Base-by-base conservation (phyloP, 2,888 invertebrate species). In the Eudasyphora cyanicolor region DNA sequence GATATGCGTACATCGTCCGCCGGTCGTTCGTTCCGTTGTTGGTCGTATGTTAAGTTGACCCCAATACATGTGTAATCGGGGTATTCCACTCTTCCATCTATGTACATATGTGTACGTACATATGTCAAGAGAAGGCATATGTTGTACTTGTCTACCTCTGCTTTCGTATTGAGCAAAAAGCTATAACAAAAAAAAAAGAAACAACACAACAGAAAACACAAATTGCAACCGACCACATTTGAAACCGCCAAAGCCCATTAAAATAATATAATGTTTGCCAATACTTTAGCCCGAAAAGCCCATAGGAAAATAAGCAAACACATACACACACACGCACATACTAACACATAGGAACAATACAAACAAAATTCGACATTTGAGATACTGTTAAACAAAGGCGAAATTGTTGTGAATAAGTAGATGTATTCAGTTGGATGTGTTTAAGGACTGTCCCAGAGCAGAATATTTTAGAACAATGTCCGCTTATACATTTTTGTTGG, bases 211-310 rank as follows among this genome's bases (percentile, higher is more conserved):
- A 35, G n/a, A n/a, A n/a, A n/a, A 42, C 35, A 24, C 42, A 67
- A 67, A 67, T 67, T 67, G 45, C 70, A 75, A 64, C 38, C 77
- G 75, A 71, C 75, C 80, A 67, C 71, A 73, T 78, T 81, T 78
- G 71, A 32, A 81, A 76, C 81, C 80, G 75, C 78, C 75, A 81
- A 75, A 81, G 70, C 67, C 78, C 80, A 80, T 83, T 83, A 82
- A 76, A 79, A 79, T 82, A 79, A 82, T 79, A 79, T 76, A 76
- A 79, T 79, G 79, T 76, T 82, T 82, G 76, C 79, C 82, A 82
- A 82, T 79, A 73, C 76, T 69, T 57, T 57, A 14, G 27, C 19
- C 49, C 17, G 24, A 5, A 60, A 19, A 62, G n/a, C 10, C 69
- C 27, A 35, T 17, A 70, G 27, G 29, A 27, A 38, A 14, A 57